Evolutionary conservation across 2,888 invertebrate genomes (phyloP), one percentile per base, ranked within the genome.

Genomic region (Campoletis raptor): DNA sequence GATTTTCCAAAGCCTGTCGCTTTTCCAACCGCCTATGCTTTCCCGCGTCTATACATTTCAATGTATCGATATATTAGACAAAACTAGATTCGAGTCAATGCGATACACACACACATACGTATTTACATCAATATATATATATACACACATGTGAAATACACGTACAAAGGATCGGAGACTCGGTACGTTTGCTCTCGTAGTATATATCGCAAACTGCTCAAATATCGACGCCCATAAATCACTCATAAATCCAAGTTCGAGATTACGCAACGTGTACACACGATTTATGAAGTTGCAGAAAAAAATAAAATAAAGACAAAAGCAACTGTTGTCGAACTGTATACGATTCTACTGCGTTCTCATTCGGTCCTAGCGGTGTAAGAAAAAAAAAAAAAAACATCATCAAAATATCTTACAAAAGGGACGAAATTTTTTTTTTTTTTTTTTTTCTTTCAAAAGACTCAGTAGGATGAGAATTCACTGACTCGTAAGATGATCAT

Each of bases 151-250:
- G 40, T 6, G 9, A n/a, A 54, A 52, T 52, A 18, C 48, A 52
- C 48, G n/a, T 52, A 15, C 15, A 18, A 52, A 52, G 48, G 48
- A 18, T 52, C 48, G 52, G n/a, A n/a, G 52, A 54, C n/a, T 21
- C n/a, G n/a, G 52, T 54, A 21, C 8, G 8, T n/a, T 61, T 30
- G 61, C 15, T n/a, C 10, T n/a, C 66, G 52, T 4, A 30, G 67
- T n/a, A n/a, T 36, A 45, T 36, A 36, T 48, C 36, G 76, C 40
- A 77, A 18, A 45, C 64, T 77, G 36, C 48, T 66, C 78, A 81
- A 81, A 86, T 72, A 86, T 86, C 57, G 86, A 83, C 72, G 76
- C 10, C 37, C 66, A 81, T 64, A 80, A 83, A 83, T 86, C 70
- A 83, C 83, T 83, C 80, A 67, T 57, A 64, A 77, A 77, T 81